These are phyloP conservation scores for Corvus hawaiiensis DNA, from an alignment of 2,113 vertebrate genomes.

Conservation along the genomic window DNA sequence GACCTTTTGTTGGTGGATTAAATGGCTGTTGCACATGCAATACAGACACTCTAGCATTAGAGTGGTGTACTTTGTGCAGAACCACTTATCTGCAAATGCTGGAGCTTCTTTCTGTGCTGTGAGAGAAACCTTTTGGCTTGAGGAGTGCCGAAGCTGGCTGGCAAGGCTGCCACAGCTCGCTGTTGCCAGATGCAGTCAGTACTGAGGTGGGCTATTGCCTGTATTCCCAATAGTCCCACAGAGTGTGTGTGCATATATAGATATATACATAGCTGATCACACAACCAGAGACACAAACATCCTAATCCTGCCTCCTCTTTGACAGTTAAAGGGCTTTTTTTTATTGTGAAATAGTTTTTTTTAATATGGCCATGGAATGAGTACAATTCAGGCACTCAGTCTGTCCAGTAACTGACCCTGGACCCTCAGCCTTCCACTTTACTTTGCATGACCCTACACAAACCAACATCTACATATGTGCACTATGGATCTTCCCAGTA, in stretches of 20 bases:
- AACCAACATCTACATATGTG: neutral
- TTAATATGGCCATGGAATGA: neutral
- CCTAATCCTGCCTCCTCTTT: neutral
- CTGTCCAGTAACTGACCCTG: neutral
- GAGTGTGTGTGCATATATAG: neutral
- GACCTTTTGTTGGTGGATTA: conserved; percentile 5
- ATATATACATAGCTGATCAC: neutral
- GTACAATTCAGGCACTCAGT: neutral
- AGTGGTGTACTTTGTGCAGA: neutral
- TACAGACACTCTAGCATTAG: neutral
- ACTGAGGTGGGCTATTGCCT: neutral
- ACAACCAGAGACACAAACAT: neutral
- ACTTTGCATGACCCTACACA: neutral
- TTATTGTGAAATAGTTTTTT: neutral
- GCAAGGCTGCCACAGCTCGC: rapidly evolving
- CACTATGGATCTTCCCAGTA: neutral
- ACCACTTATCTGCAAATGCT: neutral
- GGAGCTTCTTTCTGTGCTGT: neutral
- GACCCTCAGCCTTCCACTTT: neutral
- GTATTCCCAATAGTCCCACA: neutral
- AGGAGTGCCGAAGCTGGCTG: neutral
- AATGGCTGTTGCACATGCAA: neutral
- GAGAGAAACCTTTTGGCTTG: neutral
- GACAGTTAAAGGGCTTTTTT: neutral
- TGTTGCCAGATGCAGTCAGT: neutral